Base-by-base conservation (phyloP, 2,888 invertebrate species). In the Malachius bipustulatus region DNA sequence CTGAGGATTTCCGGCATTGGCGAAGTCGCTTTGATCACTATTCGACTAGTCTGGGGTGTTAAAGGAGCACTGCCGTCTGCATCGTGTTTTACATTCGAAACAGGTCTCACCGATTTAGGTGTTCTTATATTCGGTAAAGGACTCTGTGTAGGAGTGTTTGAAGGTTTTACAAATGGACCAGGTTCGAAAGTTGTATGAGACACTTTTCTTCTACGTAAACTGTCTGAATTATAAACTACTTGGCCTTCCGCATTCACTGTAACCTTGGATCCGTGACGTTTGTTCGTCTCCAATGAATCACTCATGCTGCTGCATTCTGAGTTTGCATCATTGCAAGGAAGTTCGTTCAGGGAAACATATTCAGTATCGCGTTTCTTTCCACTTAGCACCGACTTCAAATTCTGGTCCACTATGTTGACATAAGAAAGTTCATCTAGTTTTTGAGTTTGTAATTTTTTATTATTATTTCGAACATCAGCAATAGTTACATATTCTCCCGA, bases 181-280 rank as follows among this genome's bases (percentile, higher is more conserved):
- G 88, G 88, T 65, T 83, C 84, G 54, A 88, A 88, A 16, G 87
- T 85, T 24, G 84, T 82, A 54, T 85, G 82, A 10, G 82, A 78
- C 40, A 79, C 80, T 67, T 83, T 83, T 44, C 78, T 68, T 49
- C 84, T 69, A 55, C 77, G 79, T 43, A 88, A 64, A 54, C 87
- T 88, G 50, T 88, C 88, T 12, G 88, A 88, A 43, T 82, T 82
- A 63, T 82, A 89, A 40, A 89, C 80, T 29, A 89, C 83, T 69
- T 83, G 83, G 34, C 89, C 90, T 52, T 82, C 82, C 14, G 88
- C 80, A 62, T 88, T 84, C 29, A 89, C 64, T 19, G 80, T 82
- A 26, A 88, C 85, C 52, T 84, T 73, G 13, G 83, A 82, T 14
- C 83, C 83, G 54, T 75, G 74, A 36, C 70, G 61, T 58, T 63